Percentiles rank a stretch among this genome's conserved stretches.
Conservation (phyloP, 2,113 vertebrate species). For the Pagrus major region DNA sequence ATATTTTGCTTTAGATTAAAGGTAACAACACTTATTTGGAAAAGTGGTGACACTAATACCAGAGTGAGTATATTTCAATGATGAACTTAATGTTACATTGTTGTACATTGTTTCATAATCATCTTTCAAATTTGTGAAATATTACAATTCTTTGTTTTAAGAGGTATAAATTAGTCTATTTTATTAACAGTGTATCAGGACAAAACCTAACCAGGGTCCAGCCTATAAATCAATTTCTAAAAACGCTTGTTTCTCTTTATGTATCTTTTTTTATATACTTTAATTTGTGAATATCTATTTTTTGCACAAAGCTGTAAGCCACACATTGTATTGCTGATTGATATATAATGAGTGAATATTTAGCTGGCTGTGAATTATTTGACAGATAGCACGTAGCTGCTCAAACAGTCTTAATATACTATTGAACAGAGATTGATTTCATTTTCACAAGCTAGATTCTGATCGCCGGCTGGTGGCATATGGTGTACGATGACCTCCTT, state of each 20-base stretch:
- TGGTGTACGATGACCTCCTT: not conserved
- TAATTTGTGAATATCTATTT: not conserved
- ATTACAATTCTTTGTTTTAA: not conserved
- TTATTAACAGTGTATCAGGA: not conserved
- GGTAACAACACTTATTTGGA: not conserved
- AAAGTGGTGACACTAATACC: not conserved
- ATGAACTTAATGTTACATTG: not conserved
- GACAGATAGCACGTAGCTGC: not conserved
- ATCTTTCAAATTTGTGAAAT: not conserved
- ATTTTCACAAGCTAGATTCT: conserved; percentile 7
- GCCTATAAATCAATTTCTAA: not conserved
- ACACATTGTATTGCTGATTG: not conserved
- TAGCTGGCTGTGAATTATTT: not conserved
- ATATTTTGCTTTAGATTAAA: not conserved
- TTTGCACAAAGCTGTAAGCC: not conserved
- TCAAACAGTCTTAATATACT: not conserved
- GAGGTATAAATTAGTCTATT: not conserved
- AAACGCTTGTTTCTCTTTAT: not conserved
- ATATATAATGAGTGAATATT: not conserved
- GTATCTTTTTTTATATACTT: not conserved
- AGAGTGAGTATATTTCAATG: not conserved
- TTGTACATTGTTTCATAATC: not conserved
- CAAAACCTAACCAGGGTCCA: not conserved
- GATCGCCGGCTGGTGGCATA: not conserved
- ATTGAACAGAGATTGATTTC: not conserved